Conservation (phyloP, 2,888 invertebrate genomes). For the Bombyx huttoni region DNA sequence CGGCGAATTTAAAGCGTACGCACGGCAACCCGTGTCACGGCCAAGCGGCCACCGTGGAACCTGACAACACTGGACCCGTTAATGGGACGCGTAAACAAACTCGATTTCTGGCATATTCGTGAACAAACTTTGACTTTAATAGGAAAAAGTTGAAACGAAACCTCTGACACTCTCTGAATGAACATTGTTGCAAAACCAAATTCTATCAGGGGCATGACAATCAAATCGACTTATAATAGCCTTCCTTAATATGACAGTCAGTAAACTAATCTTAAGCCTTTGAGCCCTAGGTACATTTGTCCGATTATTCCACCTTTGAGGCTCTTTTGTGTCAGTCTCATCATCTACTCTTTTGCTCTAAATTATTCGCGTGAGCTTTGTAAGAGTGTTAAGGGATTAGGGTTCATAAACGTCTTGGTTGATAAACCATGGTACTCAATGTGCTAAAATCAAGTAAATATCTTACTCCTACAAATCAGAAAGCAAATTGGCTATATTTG, state of each 20-base stretch:
- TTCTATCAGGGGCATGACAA: neutral
- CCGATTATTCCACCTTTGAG: too few species aligned
- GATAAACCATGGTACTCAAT: too few species aligned
- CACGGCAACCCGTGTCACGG: constrained; percentile 55
- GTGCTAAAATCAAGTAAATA: too few species aligned
- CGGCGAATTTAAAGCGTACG: constrained; percentile 64
- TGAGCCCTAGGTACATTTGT: too few species aligned
- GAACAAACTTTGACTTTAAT: constrained; percentile 6
- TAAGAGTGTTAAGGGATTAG: too few species aligned
- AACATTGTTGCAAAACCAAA: neutral
- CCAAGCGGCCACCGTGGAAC: constrained; percentile 24
- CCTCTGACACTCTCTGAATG: neutral
- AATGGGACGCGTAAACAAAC: constrained; percentile 50
- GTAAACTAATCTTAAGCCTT: too few species aligned
- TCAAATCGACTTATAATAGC: neutral
- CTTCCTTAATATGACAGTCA: neutral
- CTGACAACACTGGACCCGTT: constrained; percentile 35
- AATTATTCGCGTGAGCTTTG: too few species aligned
- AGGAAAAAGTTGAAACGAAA: constrained; percentile 1
- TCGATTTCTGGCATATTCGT: constrained; percentile 18
- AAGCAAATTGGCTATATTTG: too few species aligned
- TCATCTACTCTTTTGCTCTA: too few species aligned
- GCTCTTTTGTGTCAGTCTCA: too few species aligned
- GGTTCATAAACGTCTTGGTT: too few species aligned
- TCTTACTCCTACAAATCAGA: too few species aligned